A percentile compares a stretch with the other conserved stretches of the same genome.
Evolutionary conservation across 2,113 vertebrate genomes (phyloP).

Genomic region (Macrotus californicus): DNA sequence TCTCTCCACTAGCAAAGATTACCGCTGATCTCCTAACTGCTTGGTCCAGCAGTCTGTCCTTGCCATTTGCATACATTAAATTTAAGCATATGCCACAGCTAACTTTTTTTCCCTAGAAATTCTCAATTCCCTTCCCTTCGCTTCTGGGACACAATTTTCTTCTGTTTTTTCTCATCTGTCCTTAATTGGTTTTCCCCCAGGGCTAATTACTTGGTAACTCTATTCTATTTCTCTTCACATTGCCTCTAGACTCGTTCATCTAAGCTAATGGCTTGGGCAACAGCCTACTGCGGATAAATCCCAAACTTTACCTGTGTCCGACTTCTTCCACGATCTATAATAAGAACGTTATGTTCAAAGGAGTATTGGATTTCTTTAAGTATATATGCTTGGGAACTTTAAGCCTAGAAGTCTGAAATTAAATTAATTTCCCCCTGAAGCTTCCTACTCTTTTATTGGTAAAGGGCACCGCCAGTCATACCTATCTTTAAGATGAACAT

Average conservation of each 20-base stretch:
- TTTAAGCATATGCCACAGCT: background rate
- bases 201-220: background rate
- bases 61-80: background rate
- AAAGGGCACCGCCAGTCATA: background rate
- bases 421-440: background rate
- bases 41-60: background rate
- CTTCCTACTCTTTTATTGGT: background rate
- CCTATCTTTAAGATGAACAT: background rate
- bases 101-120: background rate
- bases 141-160: background rate
- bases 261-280: background rate
- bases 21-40: background rate
- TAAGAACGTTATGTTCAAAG: background rate
- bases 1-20: background rate
- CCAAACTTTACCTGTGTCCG: background rate
- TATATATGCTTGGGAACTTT: background rate
- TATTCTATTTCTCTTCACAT: background rate
- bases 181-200: background rate
- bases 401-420: background rate
- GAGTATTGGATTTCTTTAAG: background rate
- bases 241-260: background rate
- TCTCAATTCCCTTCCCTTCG: background rate
- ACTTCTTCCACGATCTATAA: background rate
- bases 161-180: background rate
- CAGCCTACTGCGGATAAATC: background rate